These are phyloP conservation scores for Muricea muricata DNA, from an alignment of 92 coral and sea anemone genomes.

Conservation along the genomic window DNA sequence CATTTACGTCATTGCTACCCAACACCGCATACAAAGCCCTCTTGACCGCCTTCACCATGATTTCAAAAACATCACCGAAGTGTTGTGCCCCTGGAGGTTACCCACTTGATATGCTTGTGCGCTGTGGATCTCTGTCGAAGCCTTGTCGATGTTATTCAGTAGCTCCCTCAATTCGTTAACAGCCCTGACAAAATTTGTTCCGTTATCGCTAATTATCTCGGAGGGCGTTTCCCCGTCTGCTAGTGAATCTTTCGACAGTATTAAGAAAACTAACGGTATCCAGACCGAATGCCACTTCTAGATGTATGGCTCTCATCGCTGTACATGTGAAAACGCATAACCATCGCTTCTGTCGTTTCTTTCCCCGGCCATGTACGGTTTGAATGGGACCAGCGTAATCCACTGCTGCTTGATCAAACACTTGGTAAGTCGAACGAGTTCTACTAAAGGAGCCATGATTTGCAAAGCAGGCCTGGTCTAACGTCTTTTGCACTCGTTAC, in stretches of 20 bases:
- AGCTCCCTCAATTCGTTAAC: slow-evolving; percentile 57
- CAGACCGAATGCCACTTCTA: slow-evolving; percentile 72
- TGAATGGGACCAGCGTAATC: slow-evolving; percentile 69
- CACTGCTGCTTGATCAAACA: slow-evolving; percentile 70
- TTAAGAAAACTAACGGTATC: slow-evolving; percentile 73
- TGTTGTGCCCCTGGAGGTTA: slow-evolving; percentile 58
- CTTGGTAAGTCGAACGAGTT: slow-evolving; percentile 58
- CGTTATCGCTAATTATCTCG: slow-evolving; percentile 57
- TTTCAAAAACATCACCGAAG: slow-evolving; percentile 54
- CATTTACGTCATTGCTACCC: slow-evolving; percentile 48
- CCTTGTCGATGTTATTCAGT: slow-evolving; percentile 57
- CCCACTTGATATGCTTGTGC: slow-evolving; percentile 38
- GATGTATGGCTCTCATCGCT: slow-evolving; percentile 69
- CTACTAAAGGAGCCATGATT: slow-evolving; percentile 68
- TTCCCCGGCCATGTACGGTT: slow-evolving; percentile 69
- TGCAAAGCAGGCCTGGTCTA: slow-evolving; percentile 61
- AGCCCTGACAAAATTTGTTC: slow-evolving; percentile 68
- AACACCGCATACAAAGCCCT: slow-evolving; percentile 58
- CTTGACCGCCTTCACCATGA: slow-evolving; percentile 62
- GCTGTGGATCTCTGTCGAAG: slow-evolving; percentile 58
- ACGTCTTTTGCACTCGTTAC: slow-evolving; percentile 36
- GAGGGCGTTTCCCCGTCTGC: slow-evolving; percentile 64
- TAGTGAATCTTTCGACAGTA: slow-evolving; percentile 63
- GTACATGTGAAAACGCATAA: slow-evolving; percentile 74
- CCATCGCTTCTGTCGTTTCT: slow-evolving; percentile 66